Evolutionary conservation across 30 jellyfish, hydroid and myxozoan genomes (phyloP), one percentile per base, ranked within the genome.

Genomic region (Hydra vulgaris): DNA sequence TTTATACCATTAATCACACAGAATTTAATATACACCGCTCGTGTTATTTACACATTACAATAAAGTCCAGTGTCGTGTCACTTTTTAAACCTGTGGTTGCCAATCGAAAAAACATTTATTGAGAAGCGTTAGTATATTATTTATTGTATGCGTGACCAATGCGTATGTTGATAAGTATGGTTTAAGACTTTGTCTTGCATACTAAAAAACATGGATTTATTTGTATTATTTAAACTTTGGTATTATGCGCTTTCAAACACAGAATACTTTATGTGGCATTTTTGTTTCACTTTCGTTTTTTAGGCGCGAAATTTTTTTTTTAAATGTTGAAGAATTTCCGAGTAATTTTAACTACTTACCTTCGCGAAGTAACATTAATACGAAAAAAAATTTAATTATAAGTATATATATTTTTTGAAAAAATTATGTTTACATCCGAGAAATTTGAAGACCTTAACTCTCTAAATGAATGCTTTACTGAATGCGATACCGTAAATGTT

Each of bases 281-380:
- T 40, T 3, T 40, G 8, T 40, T 40, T 40, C 27, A 71, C 79
- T 74, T 74, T 74, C 71, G 82, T 24, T 19, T 19, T 19, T 19
- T 74, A 68, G 17, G 82, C 82, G 82, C 75, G 82, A 74, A 74
- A 74, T 23, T 22, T 5, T 8, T 54, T 22, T 18, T 20, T 25
- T 68, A 25, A 4, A 68, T 4, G 8, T 68, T 68, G 1, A 56
- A n/a, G n/a, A n/a, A n/a, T n/a, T n/a, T n/a, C n/a, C n/a, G n/a
- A n/a, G n/a, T n/a, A n/a, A n/a, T n/a, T n/a, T n/a, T n/a, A n/a
- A n/a, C n/a, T n/a, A n/a, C n/a, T n/a, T n/a, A n/a, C n/a, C n/a
- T n/a, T n/a, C n/a, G n/a, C n/a, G n/a, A n/a, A n/a, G n/a, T n/a
- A n/a, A n/a, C n/a, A n/a, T n/a, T n/a, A n/a, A n/a, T n/a, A n/a